Conservation (phyloP, 1,140 invertebrate genomes). For the Pollicipes pollicipes region DNA sequence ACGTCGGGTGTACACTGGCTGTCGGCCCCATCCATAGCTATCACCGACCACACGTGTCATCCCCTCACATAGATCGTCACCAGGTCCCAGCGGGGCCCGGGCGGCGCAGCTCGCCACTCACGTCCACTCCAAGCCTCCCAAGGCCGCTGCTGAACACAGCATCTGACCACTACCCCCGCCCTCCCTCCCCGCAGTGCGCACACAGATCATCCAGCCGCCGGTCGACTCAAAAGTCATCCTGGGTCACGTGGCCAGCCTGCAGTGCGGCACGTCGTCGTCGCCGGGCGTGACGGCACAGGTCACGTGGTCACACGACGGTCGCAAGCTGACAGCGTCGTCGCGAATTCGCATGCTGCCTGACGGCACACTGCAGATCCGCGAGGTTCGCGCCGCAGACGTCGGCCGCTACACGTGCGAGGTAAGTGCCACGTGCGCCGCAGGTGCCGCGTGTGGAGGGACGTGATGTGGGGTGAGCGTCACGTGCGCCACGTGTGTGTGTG, state of each 20-base stretch:
- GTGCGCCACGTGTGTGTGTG: no score
- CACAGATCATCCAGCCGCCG: slow-evolving; percentile 79
- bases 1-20: no score
- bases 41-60: no score
- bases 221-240: slow-evolving; percentile 71
- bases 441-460: no score
- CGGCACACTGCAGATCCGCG: slow-evolving; percentile 30
- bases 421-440: slow-evolving; percentile 6
- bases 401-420: slow-evolving; percentile 31
- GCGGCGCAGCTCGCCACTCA: no score
- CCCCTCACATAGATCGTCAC: no score
- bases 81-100: no score
- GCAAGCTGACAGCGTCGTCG: slow-evolving; percentile 13
- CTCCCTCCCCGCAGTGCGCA: slow-evolving; percentile 45
- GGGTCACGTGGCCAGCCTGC: slow-evolving; percentile 71
- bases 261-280: slow-evolving; percentile 86
- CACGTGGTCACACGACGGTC: slow-evolving; percentile 72
- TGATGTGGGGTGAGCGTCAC: no score
- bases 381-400: slow-evolving; percentile 32
- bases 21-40: no score
- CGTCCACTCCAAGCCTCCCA: no score
- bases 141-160: no score
- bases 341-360: slow-evolving; percentile 25
- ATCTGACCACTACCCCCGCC: no score
- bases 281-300: slow-evolving; percentile 73